Evolutionary conservation across 2,797 vertebrate species (phyloP), one percentile per base, ranked within the genome.

Genomic region (Orestias chungarensis): DNA sequence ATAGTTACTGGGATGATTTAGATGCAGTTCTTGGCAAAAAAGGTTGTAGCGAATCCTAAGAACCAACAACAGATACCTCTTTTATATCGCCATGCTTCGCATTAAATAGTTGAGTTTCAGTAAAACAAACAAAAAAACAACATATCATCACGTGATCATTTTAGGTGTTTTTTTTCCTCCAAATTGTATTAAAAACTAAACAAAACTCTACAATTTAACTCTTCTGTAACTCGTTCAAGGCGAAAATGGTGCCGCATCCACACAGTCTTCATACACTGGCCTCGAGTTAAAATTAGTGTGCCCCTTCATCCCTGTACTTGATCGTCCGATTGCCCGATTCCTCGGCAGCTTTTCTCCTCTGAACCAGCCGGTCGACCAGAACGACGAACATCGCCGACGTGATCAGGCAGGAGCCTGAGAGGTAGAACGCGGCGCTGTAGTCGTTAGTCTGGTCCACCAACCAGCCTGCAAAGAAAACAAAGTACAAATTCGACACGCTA

Each of bases 401-500:
- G 14, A 92, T n/a, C 15, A 93, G 73, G 78, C 90, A 91, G 67
- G 87, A 10, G 20, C 92, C 92, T 0, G 93, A 86, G 50, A 94
- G 59, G 82, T 93, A 92, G 85, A 93, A 94, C 25, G 89, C 87
- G 15, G 68, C 1, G 35, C 90, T 70, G 78, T 84, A 93, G 84
- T 85, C 70, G 0, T 66, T 14, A 0, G 67, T 83, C 47, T 79
- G 61, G 50, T 94, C 93, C 82, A 93, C 93, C 83, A 93, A 82
- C 90, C 89, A 93, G 65, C 93, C 93, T 94, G 85, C 31, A 49
- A 27, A 17, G 3, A 15, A 17, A 54, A 35, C 55, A 33, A 4
- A 52, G 55, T 40, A 4, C 33, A 59, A 33, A 59, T 17, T 8
- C 4, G 8, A 33, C 55, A 9, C 23, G 12, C 27, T n/a, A 35